A percentile compares a stretch with the other conserved stretches of the same genome.
Conservation (phyloP, 2,113 vertebrate genomes). For the Platysternon megacephalum region DNA sequence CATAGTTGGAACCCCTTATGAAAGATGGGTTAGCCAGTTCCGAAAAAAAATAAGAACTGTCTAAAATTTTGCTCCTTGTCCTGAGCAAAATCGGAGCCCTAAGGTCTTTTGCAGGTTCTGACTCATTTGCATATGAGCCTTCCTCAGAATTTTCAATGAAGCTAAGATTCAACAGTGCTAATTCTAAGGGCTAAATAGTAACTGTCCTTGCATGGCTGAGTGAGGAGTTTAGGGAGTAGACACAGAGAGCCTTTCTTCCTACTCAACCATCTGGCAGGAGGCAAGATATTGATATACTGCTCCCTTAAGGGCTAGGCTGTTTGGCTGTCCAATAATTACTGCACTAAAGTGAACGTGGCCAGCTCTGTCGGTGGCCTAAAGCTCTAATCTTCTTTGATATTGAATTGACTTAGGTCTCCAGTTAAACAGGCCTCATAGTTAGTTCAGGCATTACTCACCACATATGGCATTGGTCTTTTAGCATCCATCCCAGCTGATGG, state of each 20-base stretch:
- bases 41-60: neutral
- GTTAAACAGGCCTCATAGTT: neutral
- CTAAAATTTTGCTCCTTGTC: neutral
- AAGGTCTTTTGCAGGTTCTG: neutral
- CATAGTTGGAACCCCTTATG: neutral
- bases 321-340: neutral
- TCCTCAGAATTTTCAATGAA: neutral
- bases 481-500: constrained; percentile 88
- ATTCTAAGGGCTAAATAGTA: neutral
- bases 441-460: constrained; percentile 79
- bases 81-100: neutral
- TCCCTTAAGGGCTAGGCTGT: neutral
- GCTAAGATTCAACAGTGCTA: neutral
- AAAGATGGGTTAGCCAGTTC: neutral
- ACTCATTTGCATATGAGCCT: neutral
- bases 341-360: neutral
- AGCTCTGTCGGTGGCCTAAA: neutral
- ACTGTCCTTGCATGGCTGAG: neutral
- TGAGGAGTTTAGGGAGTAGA: neutral
- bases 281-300: neutral
- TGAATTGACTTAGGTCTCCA: neutral
- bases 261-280: neutral
- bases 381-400: neutral
- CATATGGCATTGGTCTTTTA: constrained; percentile 85
- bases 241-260: neutral